A percentile compares a stretch with the other conserved stretches of the same genome.
Conservation (phyloP, 2,888 invertebrate genomes). For the Helleia helle region DNA sequence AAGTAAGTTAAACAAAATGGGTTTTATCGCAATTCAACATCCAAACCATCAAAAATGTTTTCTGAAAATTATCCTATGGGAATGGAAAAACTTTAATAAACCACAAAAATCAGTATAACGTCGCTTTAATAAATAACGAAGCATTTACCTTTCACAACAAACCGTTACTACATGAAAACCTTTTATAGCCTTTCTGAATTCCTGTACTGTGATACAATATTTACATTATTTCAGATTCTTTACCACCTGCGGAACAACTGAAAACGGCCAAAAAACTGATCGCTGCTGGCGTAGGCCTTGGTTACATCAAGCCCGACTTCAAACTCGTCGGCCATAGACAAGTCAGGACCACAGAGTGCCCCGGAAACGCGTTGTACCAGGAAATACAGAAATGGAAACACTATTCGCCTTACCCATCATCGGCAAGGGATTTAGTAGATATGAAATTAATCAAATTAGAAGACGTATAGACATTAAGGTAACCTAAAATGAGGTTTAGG, state of each 20-base stretch:
- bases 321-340: conserved; percentile 74
- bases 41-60: too few species aligned
- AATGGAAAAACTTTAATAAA: too few species aligned
- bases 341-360: conserved; percentile 73
- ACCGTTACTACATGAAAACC: too few species aligned
- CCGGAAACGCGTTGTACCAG: conserved; percentile 74
- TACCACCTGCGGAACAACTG: conserved; percentile 76
- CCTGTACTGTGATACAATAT: not conserved
- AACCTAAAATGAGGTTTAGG: too few species aligned
- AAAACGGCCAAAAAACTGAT: conserved; percentile 74
- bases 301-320: conserved; percentile 73
- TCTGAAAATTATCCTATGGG: too few species aligned
- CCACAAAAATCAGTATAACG: too few species aligned
- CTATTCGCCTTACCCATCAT: conserved; percentile 42
- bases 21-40: too few species aligned
- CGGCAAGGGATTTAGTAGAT: conserved; percentile 27
- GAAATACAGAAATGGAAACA: conserved; percentile 77
- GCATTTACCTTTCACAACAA: too few species aligned
- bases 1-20: too few species aligned
- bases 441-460: conserved; percentile 17
- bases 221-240: conserved; percentile 30
- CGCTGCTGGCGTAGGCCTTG: conserved; percentile 73
- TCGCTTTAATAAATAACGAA: too few species aligned
- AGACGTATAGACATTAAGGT: too few species aligned
- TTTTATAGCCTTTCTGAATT: too few species aligned